Conservation (phyloP, 2,888 invertebrate genomes). For the Zaprionus bogoriensis region DNA sequence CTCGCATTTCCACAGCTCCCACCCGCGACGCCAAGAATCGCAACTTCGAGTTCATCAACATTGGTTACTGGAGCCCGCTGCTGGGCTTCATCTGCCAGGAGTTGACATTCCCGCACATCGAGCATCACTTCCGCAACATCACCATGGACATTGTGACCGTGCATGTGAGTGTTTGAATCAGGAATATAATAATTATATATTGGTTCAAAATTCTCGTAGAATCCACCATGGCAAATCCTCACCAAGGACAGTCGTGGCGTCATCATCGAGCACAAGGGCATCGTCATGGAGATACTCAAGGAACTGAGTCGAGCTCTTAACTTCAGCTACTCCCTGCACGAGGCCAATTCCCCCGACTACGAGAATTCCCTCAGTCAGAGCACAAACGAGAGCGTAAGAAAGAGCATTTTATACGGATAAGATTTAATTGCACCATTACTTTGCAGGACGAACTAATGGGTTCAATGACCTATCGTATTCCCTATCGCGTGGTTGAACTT, state of each 20-base stretch:
- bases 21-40: conserved; percentile 59
- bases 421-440: not conserved
- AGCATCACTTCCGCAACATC: conserved; percentile 90
- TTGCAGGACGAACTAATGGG: conserved; percentile 71
- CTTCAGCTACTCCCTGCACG: conserved; percentile 85
- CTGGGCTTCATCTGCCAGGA: conserved; percentile 88
- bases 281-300: conserved; percentile 91
- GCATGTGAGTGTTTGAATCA: conserved; percentile 86
- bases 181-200: conserved; percentile 55
- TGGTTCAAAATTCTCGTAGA: conserved; percentile 84
- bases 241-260: conserved; percentile 84
- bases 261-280: conserved; percentile 85
- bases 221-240: conserved; percentile 94
- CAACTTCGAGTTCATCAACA: conserved; percentile 82
- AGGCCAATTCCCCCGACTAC: conserved; percentile 53
- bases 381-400: conserved; percentile 72
- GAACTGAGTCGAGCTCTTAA: conserved; percentile 90
- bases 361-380: conserved; percentile 28
- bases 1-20: conserved; percentile 11
- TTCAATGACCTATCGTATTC: conserved; percentile 77
- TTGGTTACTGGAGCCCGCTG: conserved; percentile 90
- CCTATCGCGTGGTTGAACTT: conserved; percentile 71
- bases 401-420: not conserved
- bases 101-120: conserved; percentile 90
- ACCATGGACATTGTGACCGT: conserved; percentile 89